Conservation (phyloP, 1,140 invertebrate species). For the Papilio aristodemus region DNA sequence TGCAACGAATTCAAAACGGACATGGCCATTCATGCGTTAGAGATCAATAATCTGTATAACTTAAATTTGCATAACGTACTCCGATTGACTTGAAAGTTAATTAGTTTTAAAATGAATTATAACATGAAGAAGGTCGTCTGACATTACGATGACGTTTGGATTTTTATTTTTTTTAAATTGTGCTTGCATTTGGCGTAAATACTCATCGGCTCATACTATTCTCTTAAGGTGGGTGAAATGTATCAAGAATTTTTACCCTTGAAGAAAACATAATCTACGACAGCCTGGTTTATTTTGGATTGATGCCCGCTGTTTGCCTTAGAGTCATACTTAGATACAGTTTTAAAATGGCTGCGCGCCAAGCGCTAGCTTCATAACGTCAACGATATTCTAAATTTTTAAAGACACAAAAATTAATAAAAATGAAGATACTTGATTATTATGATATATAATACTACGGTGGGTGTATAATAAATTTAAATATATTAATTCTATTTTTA, state of each 20-base stretch:
- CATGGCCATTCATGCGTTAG: slow-evolving; percentile 24
- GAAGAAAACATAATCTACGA: too few relatives aligned
- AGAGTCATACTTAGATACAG: too few relatives aligned
- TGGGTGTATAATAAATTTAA: slow-evolving; percentile 24
- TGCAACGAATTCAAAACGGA: slow-evolving; percentile 25
- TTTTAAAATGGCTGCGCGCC: slow-evolving; percentile 4
- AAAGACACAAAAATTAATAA: too few relatives aligned
- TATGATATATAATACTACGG: not conserved
- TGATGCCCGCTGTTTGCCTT: too few relatives aligned
- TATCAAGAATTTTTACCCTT: too few relatives aligned
- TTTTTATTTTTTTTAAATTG: not conserved
- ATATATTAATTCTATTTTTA: slow-evolving; percentile 27
- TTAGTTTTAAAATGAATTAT: slow-evolving; percentile 31
- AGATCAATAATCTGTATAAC: slow-evolving; percentile 31
- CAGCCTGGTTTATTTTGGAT: too few relatives aligned
- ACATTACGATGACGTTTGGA: not conserved
- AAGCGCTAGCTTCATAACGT: not conserved
- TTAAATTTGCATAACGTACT: slow-evolving; percentile 24
- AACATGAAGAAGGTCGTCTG: slow-evolving; percentile 15
- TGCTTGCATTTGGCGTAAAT: not conserved
- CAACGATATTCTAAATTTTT: too few relatives aligned
- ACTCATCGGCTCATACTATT: too few relatives aligned
- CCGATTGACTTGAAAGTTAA: slow-evolving; percentile 28
- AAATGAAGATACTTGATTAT: too few relatives aligned
- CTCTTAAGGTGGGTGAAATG: too few relatives aligned